Conservation (phyloP, 2,888 invertebrate species). For the Zygothrica quintamaculata region DNA sequence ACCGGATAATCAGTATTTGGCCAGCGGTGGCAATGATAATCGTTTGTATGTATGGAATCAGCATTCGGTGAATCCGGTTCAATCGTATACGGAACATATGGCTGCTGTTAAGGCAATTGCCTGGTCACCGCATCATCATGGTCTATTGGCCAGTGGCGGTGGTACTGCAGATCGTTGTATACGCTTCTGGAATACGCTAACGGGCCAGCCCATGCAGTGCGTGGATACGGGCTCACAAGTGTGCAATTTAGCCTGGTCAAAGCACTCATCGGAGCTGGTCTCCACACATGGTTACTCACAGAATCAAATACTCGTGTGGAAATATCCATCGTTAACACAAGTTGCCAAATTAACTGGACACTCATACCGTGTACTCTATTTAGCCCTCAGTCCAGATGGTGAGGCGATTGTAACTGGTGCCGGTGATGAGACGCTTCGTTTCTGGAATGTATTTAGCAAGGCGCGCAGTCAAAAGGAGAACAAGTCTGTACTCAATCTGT, state of each 20-base stretch:
- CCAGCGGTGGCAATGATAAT: conserved; percentile 98
- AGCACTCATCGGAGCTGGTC: conserved; percentile 98
- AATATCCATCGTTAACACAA: conserved; percentile 98
- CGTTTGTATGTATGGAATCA: conserved; percentile 88
- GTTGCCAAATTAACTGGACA: conserved; percentile 99
- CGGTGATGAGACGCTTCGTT: conserved; percentile 98
- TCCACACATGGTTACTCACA: conserved; percentile 99
- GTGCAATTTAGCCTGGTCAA: conserved; percentile 99
- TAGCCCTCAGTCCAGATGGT: conserved; percentile 98
- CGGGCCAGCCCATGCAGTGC: conserved; percentile 98
- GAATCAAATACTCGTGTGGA: conserved; percentile 99
- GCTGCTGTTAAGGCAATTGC: conserved; percentile 99
- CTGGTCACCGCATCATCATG: conserved; percentile 99
- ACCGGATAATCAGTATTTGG: conserved; percentile 97
- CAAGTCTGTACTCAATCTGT: conserved; percentile 96
- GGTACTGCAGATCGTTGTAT: conserved; percentile 99
- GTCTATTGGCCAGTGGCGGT: conserved; percentile 97
- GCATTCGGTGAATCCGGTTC: conserved; percentile 94
- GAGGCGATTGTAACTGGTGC: conserved; percentile 99
- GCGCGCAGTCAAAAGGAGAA: conserved; percentile 97
- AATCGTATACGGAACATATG: conserved; percentile 97
- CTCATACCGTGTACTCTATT: conserved; percentile 96
- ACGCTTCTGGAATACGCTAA: conserved; percentile 99
- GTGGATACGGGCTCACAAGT: conserved; percentile 99
- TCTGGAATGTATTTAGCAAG: conserved; percentile 99